Base-by-base conservation (phyloP, 2,888 invertebrate genomes). In the Euphydryas editha region DNA sequence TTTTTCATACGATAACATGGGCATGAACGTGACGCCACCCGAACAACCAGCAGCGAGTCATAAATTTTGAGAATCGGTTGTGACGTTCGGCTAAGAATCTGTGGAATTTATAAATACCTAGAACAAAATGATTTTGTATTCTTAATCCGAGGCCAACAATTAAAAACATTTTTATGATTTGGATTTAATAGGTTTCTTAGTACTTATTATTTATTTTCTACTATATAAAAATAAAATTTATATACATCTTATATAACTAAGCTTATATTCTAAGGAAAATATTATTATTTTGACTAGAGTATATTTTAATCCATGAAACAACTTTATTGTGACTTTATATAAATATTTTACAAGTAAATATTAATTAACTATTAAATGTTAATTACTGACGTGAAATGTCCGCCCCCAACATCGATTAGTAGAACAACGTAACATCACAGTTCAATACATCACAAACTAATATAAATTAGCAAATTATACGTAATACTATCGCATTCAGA, bases 1-100 rank as follows among this genome's bases (percentile, higher is more conserved):
- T 76, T 96, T 96, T 76, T 95, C 96, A 0, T 96, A 96, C 79
- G 96, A 96, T 77, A 97, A 97, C 84, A 95, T 95, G 79, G 96
- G 94, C 0, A 94, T 97, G 94, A 95, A 95, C 15, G 94, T 95
- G 69, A 95, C 95, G 0, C 94, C 94, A 2, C 94, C 94, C 0
- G 88, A 89, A 59, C 88, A 87, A 55, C 78, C 85, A 0, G 83
- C 86, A 0, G 73, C 83, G 8, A 86, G 83, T 68, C 88, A 90
- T 71, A 88, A 86, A 66, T 90, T 92, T 80, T 91, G 83, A 90
- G 80, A 68, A 24, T 69, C 72, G 65, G 70, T 68, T 30, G 80
- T 82, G 68, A 79, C 46, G 56, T 84, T 84, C 67, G 79, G 79
- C 36, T 73, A 69, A 11, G 75, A 79, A 69, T 78, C 79, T 56